Conservation (phyloP, 2,797 vertebrate genomes). For the Lophius americanus region DNA sequence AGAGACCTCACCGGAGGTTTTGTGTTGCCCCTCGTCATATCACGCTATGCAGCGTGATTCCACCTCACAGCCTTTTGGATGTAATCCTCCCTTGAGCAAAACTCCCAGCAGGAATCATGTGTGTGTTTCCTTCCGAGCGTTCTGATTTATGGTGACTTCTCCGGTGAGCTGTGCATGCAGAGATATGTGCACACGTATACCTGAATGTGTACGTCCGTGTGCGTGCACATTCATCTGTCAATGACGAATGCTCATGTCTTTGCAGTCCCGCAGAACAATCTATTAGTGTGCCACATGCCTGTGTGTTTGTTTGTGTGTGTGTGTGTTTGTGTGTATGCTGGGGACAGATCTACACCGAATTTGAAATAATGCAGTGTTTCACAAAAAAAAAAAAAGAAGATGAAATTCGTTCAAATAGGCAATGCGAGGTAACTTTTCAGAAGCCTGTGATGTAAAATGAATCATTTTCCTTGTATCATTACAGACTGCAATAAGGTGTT, state of each 20-base stretch:
- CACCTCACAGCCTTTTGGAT: constrained; percentile 30
- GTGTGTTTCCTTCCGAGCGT: constrained; percentile 6
- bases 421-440: constrained; percentile 36
- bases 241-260: constrained; percentile 1
- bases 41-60: constrained; percentile 39
- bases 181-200: background rate
- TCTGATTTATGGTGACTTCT: background rate
- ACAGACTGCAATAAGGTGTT: constrained; percentile 51
- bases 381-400: constrained; percentile 24
- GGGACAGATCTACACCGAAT: background rate
- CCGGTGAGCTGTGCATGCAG: constrained; percentile 10
- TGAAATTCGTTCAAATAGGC: constrained; percentile 26
- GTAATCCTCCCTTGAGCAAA: constrained; percentile 36
- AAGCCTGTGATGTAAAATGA: constrained; percentile 21
- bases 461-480: constrained; percentile 19
- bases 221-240: background rate
- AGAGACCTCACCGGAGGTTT: background rate
- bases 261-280: background rate
- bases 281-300: background rate
- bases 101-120: constrained; percentile 23
- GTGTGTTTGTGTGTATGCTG: background rate
- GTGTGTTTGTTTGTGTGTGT: background rate
- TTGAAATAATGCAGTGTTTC: constrained; percentile 12
- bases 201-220: background rate
- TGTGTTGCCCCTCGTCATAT: constrained; percentile 6